Percentiles rank a stretch among this genome's conserved stretches.
These are phyloP conservation scores for Aspidiotus destructor DNA, from an alignment of 2,888 invertebrate species.

Conservation along the genomic window DNA sequence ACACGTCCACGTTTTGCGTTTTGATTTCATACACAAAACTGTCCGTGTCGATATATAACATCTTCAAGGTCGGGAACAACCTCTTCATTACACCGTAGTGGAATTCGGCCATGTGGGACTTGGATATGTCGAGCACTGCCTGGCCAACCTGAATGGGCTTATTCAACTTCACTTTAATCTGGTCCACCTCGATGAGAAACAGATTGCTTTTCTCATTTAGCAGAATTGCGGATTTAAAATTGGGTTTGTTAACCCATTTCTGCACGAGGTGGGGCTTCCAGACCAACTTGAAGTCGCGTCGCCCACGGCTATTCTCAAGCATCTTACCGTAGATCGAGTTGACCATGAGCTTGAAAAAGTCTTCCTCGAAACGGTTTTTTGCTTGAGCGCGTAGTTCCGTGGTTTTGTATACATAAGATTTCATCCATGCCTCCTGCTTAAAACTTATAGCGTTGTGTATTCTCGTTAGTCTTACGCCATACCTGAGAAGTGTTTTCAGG, in stretches of 20 bases:
- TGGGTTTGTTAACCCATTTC: not conserved
- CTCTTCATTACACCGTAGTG: conserved; percentile 10
- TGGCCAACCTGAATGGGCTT: not conserved
- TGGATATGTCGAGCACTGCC: conserved; percentile 5
- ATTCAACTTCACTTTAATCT: not conserved
- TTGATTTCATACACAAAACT: conserved; percentile 5
- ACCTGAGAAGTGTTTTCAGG: conserved; percentile 36
- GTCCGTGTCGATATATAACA: conserved; percentile 4
- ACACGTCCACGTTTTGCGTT: too few species aligned
- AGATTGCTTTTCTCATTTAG: conserved; percentile 11
- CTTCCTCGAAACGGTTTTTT: conserved; percentile 41
- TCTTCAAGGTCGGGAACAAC: too few species aligned
- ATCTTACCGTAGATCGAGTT: conserved; percentile 41
- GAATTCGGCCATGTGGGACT: conserved; percentile 2
- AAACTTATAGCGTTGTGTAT: too few species aligned
- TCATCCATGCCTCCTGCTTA: too few species aligned
- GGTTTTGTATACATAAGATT: conserved; percentile 16
- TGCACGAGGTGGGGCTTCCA: too few species aligned
- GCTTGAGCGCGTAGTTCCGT: not conserved
- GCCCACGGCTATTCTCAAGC: not conserved
- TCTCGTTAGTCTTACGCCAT: conserved; percentile 37
- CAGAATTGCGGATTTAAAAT: not conserved
- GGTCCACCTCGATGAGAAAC: not conserved
- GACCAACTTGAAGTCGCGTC: not conserved
- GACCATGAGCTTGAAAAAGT: conserved; percentile 42